Evolutionary conservation across 2,113 vertebrate genomes (phyloP).

Genomic region (Paramisgurnus dabryanus): DNA sequence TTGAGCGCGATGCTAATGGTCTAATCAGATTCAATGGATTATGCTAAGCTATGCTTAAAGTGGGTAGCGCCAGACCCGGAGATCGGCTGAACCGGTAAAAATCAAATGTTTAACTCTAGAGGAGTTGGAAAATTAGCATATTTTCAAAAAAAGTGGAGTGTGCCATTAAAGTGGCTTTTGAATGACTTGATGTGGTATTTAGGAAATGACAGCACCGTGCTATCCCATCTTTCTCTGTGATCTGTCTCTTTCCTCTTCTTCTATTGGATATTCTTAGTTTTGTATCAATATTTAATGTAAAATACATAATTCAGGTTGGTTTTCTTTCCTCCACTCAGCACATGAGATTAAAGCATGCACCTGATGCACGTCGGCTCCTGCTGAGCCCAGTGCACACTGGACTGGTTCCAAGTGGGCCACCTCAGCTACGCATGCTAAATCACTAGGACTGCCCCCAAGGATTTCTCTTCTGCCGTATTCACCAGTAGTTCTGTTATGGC

Average conservation of each 20-base stretch:
- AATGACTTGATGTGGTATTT: conserved; percentile 19
- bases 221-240: background rate
- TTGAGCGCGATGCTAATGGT: too few relatives aligned
- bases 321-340: conserved; percentile 37
- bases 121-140: too few relatives aligned
- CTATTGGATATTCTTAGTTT: conserved; percentile 16
- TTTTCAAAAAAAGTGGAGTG: too few relatives aligned
- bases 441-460: conserved; percentile 9
- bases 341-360: conserved; percentile 53
- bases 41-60: too few relatives aligned
- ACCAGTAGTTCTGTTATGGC: conserved; percentile 24
- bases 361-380: conserved; percentile 38
- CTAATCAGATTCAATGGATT: too few relatives aligned
- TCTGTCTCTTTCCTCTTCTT: background rate
- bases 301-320: conserved; percentile 37
- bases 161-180: too few relatives aligned
- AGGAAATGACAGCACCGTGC: conserved; percentile 35
- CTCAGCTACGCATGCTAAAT: conserved; percentile 9
- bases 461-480: conserved; percentile 31
- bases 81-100: too few relatives aligned
- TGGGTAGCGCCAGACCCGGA: too few relatives aligned
- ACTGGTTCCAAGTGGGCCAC: conserved; percentile 56
- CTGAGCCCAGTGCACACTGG: conserved; percentile 46
- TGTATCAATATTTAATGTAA: conserved; percentile 48
- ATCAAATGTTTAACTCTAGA: too few relatives aligned